These are phyloP conservation scores for Ataeniobius toweri DNA, from an alignment of 2,797 vertebrate genomes.

Conservation along the genomic window DNA sequence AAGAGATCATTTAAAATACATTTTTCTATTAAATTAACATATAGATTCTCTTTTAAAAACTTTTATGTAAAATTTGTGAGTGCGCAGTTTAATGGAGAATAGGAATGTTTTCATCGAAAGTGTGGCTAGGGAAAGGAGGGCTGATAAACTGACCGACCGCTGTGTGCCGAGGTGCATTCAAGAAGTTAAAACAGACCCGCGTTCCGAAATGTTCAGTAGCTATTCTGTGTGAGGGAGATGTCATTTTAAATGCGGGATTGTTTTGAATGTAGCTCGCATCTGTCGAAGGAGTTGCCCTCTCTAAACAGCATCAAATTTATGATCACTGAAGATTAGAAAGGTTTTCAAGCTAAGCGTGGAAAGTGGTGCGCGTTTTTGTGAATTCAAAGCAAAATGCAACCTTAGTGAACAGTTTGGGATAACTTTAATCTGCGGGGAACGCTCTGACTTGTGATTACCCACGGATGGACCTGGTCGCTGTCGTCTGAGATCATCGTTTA, in stretches of 20 bases:
- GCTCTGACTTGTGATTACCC: conserved; percentile 41
- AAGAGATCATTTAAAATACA: background rate
- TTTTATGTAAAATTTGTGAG: fast-evolving
- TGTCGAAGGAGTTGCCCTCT: conserved; percentile 71
- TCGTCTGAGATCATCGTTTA: conserved; percentile 64
- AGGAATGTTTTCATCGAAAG: conserved; percentile 42
- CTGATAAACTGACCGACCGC: background rate
- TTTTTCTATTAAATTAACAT: too few species aligned
- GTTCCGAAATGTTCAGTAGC: conserved; percentile 46
- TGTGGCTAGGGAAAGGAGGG: conserved; percentile 10
- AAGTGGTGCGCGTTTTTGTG: background rate
- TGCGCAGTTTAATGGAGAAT: background rate
- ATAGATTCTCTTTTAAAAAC: fast-evolving
- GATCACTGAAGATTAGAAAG: conserved; percentile 46
- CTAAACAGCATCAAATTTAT: conserved; percentile 68
- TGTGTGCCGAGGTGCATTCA: conserved; percentile 49
- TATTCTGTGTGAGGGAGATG: background rate
- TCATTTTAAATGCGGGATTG: background rate
- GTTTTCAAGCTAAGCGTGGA: conserved; percentile 30
- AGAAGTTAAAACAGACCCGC: conserved; percentile 10
- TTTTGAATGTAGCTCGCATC: conserved; percentile 61
- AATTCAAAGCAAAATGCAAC: conserved; percentile 31
- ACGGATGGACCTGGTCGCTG: conserved; percentile 63
- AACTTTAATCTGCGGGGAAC: conserved; percentile 47
- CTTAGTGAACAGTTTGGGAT: conserved; percentile 14